Percentiles rank a stretch among this genome's conserved stretches.
phyloP scores from a whole-genome alignment of 1,140 invertebrate species.

The Scaptomyza montana region DNA sequence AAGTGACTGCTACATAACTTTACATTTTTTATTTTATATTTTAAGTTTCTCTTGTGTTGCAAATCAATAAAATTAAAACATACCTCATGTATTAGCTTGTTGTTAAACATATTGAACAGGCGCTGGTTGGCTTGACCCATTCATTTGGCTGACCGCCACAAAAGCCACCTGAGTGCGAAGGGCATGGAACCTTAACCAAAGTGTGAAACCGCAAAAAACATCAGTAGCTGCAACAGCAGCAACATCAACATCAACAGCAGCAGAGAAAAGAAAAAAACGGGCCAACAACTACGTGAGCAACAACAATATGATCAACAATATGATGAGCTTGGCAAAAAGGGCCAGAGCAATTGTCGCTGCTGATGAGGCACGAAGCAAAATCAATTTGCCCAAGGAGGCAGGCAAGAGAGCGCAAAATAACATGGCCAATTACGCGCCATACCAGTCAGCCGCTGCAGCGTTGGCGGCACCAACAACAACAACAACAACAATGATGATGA shows the following conservation, averaged over 20 bases:
- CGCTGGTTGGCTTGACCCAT: slow-evolving; percentile 51
- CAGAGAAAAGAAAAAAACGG: slow-evolving; percentile 4
- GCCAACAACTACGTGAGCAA: neutral
- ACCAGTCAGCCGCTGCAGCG: neutral
- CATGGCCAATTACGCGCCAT: slow-evolving; percentile 66
- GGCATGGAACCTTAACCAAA: slow-evolving; percentile 80
- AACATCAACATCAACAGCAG: slow-evolving; percentile 8
- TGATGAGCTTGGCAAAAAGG: slow-evolving; percentile 38
- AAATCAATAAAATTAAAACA: slow-evolving; percentile 51
- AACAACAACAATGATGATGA: slow-evolving; percentile 16
- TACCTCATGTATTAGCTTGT: slow-evolving; percentile 20
- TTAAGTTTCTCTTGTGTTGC: slow-evolving; percentile 16
- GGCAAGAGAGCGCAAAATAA: slow-evolving; percentile 74
- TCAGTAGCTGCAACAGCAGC: slow-evolving; percentile 69
- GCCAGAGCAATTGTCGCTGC: slow-evolving; percentile 76
- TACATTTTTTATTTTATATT: slow-evolving; percentile 15
- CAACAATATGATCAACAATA: slow-evolving; percentile 40
- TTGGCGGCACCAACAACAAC: slow-evolving; percentile 12
- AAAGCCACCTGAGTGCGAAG: slow-evolving; percentile 55
- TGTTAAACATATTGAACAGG: neutral
- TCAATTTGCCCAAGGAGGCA: slow-evolving; percentile 63
- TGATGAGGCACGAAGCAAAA: slow-evolving; percentile 80
- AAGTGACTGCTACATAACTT: neutral
- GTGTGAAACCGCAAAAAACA: slow-evolving; percentile 83
- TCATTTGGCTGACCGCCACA: slow-evolving; percentile 39